Evolutionary conservation across 2,113 vertebrate genomes (phyloP).

Genomic region (Rostratula benghalensis): DNA sequence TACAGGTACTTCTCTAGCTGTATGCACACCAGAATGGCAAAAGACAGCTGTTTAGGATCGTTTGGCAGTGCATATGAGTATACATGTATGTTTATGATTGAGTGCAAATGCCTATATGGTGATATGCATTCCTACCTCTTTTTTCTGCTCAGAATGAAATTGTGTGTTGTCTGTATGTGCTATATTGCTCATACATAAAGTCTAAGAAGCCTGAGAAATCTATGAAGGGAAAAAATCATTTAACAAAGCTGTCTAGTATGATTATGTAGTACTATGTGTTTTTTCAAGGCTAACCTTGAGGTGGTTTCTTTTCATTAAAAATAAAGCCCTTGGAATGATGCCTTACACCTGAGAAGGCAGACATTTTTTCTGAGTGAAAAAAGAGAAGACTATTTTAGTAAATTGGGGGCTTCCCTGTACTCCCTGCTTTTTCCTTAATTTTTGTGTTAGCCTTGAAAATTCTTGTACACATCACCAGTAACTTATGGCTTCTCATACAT

Average conservation of each 20-base stretch:
- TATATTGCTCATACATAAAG: neutral
- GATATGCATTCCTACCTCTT: neutral
- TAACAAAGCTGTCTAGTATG: neutral
- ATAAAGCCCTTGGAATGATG: slow-evolving; percentile 28
- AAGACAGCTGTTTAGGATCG: neutral
- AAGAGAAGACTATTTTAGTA: neutral
- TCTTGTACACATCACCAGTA: neutral
- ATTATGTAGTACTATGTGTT: neutral
- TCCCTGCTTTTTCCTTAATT: neutral
- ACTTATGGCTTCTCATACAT: neutral
- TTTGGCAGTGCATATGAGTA: neutral
- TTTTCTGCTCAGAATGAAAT: neutral
- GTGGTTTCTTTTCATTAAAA: slow-evolving; percentile 55
- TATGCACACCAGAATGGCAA: neutral
- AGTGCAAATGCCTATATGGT: neutral
- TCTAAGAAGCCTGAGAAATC: slow-evolving; percentile 1
- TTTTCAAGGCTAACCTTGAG: slow-evolving; percentile 38
- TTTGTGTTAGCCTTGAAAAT: neutral
- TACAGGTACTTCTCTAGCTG: neutral
- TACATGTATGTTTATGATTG: neutral
- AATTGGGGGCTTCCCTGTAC: neutral
- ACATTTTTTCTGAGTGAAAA: neutral
- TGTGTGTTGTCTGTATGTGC: neutral
- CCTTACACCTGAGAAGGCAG: slow-evolving; percentile 13
- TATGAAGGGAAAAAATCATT: slow-evolving; percentile 24